phyloP scores from a whole-genome alignment of 2,113 vertebrate species.

The Urocynchramus pylzowi region DNA sequence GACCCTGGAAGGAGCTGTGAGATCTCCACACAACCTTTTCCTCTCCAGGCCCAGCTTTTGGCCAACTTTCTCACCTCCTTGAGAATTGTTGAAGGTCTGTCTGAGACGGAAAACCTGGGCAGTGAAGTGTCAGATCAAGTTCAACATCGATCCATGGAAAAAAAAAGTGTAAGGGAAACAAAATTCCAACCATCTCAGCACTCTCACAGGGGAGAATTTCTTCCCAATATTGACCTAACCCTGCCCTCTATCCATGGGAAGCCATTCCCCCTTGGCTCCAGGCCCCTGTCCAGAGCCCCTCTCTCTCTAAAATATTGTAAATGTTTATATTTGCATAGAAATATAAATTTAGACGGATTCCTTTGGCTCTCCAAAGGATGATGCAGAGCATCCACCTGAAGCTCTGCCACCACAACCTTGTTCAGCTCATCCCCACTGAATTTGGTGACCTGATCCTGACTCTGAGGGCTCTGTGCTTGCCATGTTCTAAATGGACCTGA shows the following conservation, averaged over 20 bases:
- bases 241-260: not conserved
- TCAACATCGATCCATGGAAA: not conserved
- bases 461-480: not conserved
- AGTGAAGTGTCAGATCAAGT: not conserved
- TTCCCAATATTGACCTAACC: not conserved
- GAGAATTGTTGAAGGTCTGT: not conserved
- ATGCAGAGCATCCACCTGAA: not conserved
- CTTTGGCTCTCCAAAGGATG: not conserved
- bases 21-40: not conserved
- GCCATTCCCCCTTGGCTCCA: not conserved
- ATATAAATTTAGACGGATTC: not conserved
- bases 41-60: not conserved
- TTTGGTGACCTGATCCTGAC: not conserved
- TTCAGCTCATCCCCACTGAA: not conserved
- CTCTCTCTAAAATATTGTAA: not conserved
- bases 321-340: not conserved
- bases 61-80: not conserved
- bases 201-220: not conserved
- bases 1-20: not conserved
- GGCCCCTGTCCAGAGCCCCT: too few relatives aligned
- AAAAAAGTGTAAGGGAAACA: not conserved
- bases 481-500: not conserved
- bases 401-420: not conserved
- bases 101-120: not conserved
- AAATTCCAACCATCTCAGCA: not conserved